Base-by-base conservation (phyloP, 2,797 vertebrate species). In the Anguilla pacifica region DNA sequence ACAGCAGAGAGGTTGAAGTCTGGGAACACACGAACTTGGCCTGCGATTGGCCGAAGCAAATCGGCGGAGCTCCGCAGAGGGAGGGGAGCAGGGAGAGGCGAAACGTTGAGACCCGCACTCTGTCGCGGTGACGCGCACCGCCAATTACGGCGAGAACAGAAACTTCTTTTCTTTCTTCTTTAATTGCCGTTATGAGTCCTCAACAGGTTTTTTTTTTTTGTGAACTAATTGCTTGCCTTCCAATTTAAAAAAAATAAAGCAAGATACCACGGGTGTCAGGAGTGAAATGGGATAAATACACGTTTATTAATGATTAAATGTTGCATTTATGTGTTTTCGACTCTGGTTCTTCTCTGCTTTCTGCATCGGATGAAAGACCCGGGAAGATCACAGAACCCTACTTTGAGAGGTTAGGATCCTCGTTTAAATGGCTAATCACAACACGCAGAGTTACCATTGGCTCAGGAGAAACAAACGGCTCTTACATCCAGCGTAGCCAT, bases 1-100 rank as follows among this genome's bases (percentile, higher is more conserved):
- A 91, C 88, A 90, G 85, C 61, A 91, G 81, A 89, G 91, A 94
- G 91, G 92, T 92, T 90, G 87, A 93, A 95, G 94, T 95, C 94
- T 94, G 91, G 90, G 93, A 95, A 93, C 84, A 90, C 90, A n/a
- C 90, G 95, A 95, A 96, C 95, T 96, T 94, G 94, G 87, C 92
- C 89, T 92, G 93, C 93, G 95, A 96, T 96, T 96, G 96, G 95
- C 92, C 88, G 83, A 90, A 88, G 92, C 92, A 95, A 96, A 96
- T 93, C 95, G 93, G 90, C 87, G 53, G 88, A 89, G 85, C 89
- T 85, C 91, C 89, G 43, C 84, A 72, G 83, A 88, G 87, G 88
- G 87, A 90, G 6, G 82, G 61, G 22, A 7, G 6, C 87, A 91
- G 86, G 88, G 91, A 90, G 83, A 88, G 91, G 83, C 90, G 88